Base-by-base conservation (phyloP, 2,797 vertebrate genomes). In the Melanotaenia parkinsoni region DNA sequence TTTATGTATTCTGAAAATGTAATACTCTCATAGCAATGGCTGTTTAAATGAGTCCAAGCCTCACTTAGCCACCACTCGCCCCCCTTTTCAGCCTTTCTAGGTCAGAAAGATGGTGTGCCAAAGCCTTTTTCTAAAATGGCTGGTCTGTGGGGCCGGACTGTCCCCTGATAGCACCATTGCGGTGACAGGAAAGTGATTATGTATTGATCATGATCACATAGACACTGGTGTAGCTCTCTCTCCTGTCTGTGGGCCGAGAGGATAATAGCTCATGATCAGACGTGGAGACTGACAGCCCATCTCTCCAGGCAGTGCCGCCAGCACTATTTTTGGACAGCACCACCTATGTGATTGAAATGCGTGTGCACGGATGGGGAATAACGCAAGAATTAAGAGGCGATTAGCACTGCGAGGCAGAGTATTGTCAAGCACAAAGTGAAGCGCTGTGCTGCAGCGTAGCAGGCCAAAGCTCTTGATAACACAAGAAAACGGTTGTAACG, bases 201-300 rank as follows among this genome's bases (percentile, higher is more conserved):
- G 86, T 92, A 93, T 93, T 91, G 91, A 92, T 92, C 86, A 86
- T 30, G 81, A 89, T 91, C 89, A 88, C 90, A 87, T 85, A 84
- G 87, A 89, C 88, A 84, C 81, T 70, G 75, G 88, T 86, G 77
- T 81, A 67, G 74, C 86, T 85, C 81, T 81, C 79, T 66, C 83
- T 80, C 64, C 70, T 82, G 83, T 86, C 86, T 82, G 81, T 79
- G 82, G 76, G 67, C 75, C 71, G 79, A 81, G 84, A 83, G 88
- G 85, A 92, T 87, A 92, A 91, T 90, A 88, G 90, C 91, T 90
- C 83, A 81, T 84, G 87, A 92, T 91, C 90, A 89, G 89, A 86
- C 83, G 28, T 72, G 60, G 67, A 87, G 78, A 87, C 83, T 87
- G 88, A 89, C 86, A 86, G 85, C 78, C 62, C 76, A 63, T 91